Evolutionary conservation across 2,888 invertebrate species (phyloP), one percentile per base, ranked within the genome.

Genomic region (Nebria salina): DNA sequence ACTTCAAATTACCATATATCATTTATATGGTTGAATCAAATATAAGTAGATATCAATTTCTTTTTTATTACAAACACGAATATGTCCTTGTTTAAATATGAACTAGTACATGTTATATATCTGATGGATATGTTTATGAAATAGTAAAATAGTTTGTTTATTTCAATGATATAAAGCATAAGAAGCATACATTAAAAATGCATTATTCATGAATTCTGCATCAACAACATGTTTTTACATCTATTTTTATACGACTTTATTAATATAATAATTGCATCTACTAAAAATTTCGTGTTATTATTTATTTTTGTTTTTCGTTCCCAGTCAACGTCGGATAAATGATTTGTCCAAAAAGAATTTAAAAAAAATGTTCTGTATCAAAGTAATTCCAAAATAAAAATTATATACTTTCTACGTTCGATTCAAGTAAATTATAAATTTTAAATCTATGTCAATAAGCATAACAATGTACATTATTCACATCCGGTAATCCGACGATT

Each of bases 401-500:
- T 54, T 11, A 54, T 72, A 73, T 64, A 78, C 78, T 78, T 78
- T 77, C 77, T 78, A 34, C 26, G 42, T 13, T 34, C 65, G 72
- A 78, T 42, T 13, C 77, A 25, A 15, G 73, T 20, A 72, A 74
- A 15, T 68, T 66, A 79, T 75, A 73, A 64, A 72, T 26, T 54
- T 54, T 54, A 8, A 54, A 54, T 11, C 54, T 4, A 54, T 54
- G 54, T 54, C 54, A 54, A 54, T 8, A 11, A 11, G 7, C 13
- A 54, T 13, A 11, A 8, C 54, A 54, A 54, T 54, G 54, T 54
- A 54, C 13, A 54, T 54, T 54, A 7, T 54, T 11, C 54, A 54
- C 8, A 54, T 54, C 54, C 54, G 54, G 54, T 54, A 79, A 42
- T 75, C 74, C 43, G 42, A 66, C 54, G 43, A 68, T 75, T 79